Percentiles rank a stretch among this genome's conserved stretches.
These are phyloP conservation scores for Tipula vernalis DNA, from an alignment of 2,888 invertebrate genomes.

Conservation along the genomic window DNA sequence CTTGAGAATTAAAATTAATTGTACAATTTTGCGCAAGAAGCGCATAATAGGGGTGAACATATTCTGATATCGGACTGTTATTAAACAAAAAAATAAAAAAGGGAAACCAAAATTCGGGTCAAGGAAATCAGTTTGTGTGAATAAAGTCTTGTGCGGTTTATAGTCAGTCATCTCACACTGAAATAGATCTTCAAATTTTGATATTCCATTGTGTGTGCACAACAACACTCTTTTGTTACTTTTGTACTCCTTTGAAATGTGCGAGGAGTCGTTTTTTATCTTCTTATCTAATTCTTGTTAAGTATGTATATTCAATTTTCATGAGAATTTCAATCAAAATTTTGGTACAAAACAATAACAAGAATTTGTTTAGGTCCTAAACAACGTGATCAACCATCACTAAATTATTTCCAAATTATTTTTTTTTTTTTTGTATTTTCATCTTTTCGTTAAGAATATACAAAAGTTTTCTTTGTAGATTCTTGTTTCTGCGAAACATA, in stretches of 20 bases:
- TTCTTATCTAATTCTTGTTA: neutral
- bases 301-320: neutral
- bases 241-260: neutral
- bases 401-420: neutral
- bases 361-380: neutral
- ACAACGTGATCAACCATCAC: neutral
- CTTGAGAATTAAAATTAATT: neutral
- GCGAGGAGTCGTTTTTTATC: neutral
- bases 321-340: neutral
- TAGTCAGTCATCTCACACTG: neutral
- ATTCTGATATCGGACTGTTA: neutral
- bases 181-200: neutral
- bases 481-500: neutral
- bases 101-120: neutral
- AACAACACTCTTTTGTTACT: neutral
- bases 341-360: neutral
- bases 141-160: neutral
- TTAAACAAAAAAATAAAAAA: neutral
- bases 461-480: neutral
- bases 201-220: neutral
- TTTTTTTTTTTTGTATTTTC: neutral
- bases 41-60: neutral
- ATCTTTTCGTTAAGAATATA: neutral
- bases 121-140: neutral
- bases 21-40: neutral